Evolutionary conservation across 2,113 vertebrate genomes (phyloP).

Genomic region (Podarcis raffonei): DNA sequence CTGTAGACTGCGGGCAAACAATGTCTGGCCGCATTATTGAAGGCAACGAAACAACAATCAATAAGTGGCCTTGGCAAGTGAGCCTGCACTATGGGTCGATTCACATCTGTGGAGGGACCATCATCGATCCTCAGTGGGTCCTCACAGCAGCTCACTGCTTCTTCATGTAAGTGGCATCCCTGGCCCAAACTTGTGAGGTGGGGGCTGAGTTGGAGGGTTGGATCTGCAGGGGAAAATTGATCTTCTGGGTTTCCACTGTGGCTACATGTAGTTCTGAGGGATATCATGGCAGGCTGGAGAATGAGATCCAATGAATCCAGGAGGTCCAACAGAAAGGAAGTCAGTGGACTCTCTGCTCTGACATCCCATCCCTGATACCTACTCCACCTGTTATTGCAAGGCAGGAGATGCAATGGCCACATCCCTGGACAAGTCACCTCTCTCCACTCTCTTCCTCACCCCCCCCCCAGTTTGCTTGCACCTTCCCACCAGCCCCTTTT

Average conservation of each 20-base stretch:
- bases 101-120: conserved; percentile 88
- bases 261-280: not conserved
- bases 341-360: not conserved
- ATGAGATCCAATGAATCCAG: no score
- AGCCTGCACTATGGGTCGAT: conserved; percentile 80
- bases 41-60: conserved; percentile 74
- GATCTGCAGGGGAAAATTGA: accelerated
- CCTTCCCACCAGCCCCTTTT: not conserved
- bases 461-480: not conserved
- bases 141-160: conserved; percentile 93
- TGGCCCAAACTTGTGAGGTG: accelerated
- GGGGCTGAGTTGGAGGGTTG: not conserved
- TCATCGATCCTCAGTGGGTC: conserved; percentile 85
- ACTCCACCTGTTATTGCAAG: not conserved
- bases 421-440: not conserved
- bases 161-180: conserved; percentile 78
- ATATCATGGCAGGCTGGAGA: not conserved
- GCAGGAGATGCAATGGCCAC: not conserved
- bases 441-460: no score
- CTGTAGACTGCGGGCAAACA: conserved; percentile 86
- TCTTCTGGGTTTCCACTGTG: not conserved
- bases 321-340: not conserved
- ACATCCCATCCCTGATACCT: no score
- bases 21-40: conserved; percentile 84
- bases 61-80: conserved; percentile 93